phyloP scores from a whole-genome alignment of 2,113 vertebrate species.

The Gracilinanus agilis region DNA sequence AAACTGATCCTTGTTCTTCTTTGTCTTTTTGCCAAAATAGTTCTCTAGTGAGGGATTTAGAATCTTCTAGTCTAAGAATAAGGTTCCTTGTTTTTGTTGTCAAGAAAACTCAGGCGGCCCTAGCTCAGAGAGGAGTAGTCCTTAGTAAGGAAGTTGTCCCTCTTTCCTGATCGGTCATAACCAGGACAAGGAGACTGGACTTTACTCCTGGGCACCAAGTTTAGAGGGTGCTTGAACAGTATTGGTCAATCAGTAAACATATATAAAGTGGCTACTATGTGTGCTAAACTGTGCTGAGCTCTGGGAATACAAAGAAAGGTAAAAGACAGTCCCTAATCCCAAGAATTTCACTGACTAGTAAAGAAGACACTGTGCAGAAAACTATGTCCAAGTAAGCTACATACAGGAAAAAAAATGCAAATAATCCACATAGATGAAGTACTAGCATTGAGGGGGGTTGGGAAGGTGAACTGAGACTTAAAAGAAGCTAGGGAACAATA shows the following conservation, averaged over 20 bases:
- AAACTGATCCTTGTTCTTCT: neutral
- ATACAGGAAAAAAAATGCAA: neutral
- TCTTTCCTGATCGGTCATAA: conserved; percentile 47
- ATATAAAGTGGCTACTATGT: neutral
- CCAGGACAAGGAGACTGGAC: neutral
- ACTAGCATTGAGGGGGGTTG: neutral
- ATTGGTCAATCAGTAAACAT: neutral
- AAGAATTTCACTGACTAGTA: neutral
- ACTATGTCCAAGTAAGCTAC: neutral
- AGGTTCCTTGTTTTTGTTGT: conserved; percentile 20
- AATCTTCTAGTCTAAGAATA: conserved; percentile 22
- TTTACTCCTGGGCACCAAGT: neutral
- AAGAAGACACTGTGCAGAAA: neutral
- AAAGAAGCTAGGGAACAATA: neutral
- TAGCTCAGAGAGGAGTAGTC: neutral
- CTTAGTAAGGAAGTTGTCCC: neutral
- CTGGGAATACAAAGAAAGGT: neutral
- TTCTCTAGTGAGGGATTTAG: conserved; percentile 37
- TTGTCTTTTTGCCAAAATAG: neutral
- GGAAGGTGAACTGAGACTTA: neutral
- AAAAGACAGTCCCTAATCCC: neutral
- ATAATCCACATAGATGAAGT: neutral
- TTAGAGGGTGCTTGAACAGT: neutral
- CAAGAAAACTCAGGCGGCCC: conserved; percentile 30
- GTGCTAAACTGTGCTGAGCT: neutral